phyloP scores from a whole-genome alignment of 2,888 invertebrate genomes.

The Drosophila putrida region DNA sequence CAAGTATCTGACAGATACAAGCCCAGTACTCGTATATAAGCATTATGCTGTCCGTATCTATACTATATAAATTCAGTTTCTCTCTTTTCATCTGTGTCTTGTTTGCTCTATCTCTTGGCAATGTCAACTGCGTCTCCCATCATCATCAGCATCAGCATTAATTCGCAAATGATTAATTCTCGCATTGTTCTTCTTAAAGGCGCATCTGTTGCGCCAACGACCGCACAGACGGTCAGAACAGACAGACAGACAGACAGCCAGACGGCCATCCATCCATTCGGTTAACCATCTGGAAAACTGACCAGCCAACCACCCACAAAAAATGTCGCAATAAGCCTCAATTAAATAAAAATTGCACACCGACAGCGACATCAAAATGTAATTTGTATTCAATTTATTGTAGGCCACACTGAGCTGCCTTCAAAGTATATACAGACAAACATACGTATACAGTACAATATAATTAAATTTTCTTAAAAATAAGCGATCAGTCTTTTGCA shows the following conservation, averaged over 20 bases:
- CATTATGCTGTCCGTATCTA: conserved; percentile 36
- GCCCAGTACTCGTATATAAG: conserved; percentile 28
- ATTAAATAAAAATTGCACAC: conserved; percentile 72
- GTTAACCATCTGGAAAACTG: conserved; percentile 45
- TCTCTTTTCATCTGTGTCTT: neutral
- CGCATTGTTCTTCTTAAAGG: conserved; percentile 59
- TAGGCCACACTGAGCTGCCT: conserved; percentile 48
- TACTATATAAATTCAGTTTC: neutral
- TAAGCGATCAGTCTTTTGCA: neutral
- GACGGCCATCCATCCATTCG: conserved; percentile 2
- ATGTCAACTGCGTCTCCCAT: conserved; percentile 40
- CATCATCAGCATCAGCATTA: conserved; percentile 45
- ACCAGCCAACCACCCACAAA: conserved; percentile 29
- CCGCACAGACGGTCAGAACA: conserved; percentile 49
- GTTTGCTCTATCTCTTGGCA: conserved; percentile 17
- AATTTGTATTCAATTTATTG: conserved; percentile 72
- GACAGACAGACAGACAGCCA: conserved; percentile 17
- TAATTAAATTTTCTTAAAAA: neutral
- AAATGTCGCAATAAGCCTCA: conserved; percentile 71
- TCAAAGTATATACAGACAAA: neutral
- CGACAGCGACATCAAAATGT: conserved; percentile 50
- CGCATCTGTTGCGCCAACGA: conserved; percentile 76
- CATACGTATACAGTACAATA: neutral
- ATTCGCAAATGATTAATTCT: conserved; percentile 73
- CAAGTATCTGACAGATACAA: conserved; percentile 56